Evolutionary conservation across 2,797 vertebrate species (phyloP), one percentile per base, ranked within the genome.

Genomic region (Cynopterus sphinx): DNA sequence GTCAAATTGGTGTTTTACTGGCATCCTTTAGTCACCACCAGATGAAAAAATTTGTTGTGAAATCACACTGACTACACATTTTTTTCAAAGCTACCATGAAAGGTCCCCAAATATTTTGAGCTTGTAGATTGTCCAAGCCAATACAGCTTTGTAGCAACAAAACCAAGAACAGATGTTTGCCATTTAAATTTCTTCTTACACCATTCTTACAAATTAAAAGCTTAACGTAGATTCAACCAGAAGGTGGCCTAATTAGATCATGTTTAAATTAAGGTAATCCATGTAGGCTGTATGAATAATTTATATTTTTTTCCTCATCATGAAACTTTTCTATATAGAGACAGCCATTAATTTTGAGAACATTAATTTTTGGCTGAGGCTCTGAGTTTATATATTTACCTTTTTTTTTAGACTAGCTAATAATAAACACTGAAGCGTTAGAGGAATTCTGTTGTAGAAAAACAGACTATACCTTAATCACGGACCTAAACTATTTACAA

Each of bases 161-260:
- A 89, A 67, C 43, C 4, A 33, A 78, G 49, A 90, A 36, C 28
- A 92, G 49, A 55, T 89, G 43, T 61, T 91, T 95, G 73, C 61
- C 49, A 26, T 74, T 88, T 88, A 74, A 83, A 17, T 86, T 95
- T 89, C 73, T 71, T 67, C 46, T 31, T 70, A 87, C 33, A 82
- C 46, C 89, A 71, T 53, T 83, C 51, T 59, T 84, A 87, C 43
- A 92, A 94, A 90, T 86, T 91, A 91, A 97, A 98, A 97, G 67
- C 65, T 78, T 71, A 90, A 93, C 92, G 96, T 90, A 97, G 49
- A 94, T 91, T 96, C 96, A 97, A 83, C 97, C 96, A 98, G 97
- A 98, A 97, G 92, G 88, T 98, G 97, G 97, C 97, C 97, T 98
- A 97, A 97, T 98, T 97, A 97, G 95, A 97, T 98, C 96, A 96